phyloP scores from a whole-genome alignment of 92 coral and sea anemone genomes.

The Porites lobata region DNA sequence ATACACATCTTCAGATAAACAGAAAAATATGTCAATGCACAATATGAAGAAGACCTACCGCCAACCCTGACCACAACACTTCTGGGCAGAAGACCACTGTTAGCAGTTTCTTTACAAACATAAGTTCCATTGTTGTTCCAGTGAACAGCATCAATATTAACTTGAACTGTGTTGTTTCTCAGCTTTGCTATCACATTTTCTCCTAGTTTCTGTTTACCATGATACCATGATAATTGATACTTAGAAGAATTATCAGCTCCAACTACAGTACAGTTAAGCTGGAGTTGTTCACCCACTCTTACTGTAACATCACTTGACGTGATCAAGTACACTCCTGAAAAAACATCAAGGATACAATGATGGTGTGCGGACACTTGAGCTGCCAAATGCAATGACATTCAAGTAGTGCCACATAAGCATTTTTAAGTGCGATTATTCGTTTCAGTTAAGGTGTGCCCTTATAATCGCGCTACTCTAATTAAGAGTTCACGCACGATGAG shows the following conservation, averaged over 20 bases:
- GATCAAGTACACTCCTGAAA: background rate
- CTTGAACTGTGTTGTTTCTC: slow-evolving; percentile 10
- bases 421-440: too few species aligned
- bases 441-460: too few species aligned
- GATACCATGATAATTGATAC: slow-evolving; percentile 24
- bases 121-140: slow-evolving; percentile 38
- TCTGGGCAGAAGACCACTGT: background rate
- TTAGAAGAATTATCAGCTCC: slow-evolving; percentile 9
- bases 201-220: background rate
- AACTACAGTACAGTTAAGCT: slow-evolving; percentile 17
- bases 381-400: too few species aligned
- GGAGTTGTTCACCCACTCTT: slow-evolving; percentile 17
- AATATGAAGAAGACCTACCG: slow-evolving; percentile 19
- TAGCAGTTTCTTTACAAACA: slow-evolving; percentile 6
- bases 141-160: background rate
- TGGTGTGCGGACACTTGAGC: too few species aligned
- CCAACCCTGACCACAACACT: slow-evolving; percentile 23
- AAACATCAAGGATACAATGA: background rate
- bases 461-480: too few species aligned
- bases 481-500: too few species aligned
- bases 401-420: too few species aligned
- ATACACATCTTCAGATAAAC: background rate
- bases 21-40: background rate
- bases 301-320: slow-evolving; percentile 12
- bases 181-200: slow-evolving; percentile 2